Base-by-base conservation (phyloP, 2,113 vertebrate genomes). In the Eulemur macaco region DNA sequence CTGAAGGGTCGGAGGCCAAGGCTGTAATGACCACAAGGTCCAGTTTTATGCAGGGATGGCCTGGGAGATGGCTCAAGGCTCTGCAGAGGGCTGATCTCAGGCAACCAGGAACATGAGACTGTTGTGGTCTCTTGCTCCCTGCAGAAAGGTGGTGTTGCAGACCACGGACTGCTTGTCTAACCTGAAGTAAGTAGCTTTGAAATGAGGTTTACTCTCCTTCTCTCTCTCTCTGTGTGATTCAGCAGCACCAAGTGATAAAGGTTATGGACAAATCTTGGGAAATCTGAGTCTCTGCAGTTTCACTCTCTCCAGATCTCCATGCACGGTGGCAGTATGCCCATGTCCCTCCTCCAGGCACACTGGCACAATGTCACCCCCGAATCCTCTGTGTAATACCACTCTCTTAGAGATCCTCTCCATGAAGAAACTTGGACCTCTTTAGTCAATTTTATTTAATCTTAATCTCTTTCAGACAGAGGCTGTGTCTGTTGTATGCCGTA, bases 401-500 rank as follows among this genome's bases (percentile, higher is more conserved):
- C 58, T 68, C 45, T 14, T 4, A 17, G 76, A 87, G 47, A 63
- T 31, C 34, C 69, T n/a, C 50, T 89, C 82, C 50, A 66, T 45
- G 17, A 89, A 63, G 69, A 85, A 94, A 58, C 66, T 31, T 4
- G 47, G 31, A 80, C 42, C 29, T 93, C 56, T 78, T 42, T 15
- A 5, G 27, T 89, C 63, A 54, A 56, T 93, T 82, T 63, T 95
- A 52, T 60, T 89, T 86, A 86, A 92, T 92, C 88, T 37, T 52
- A 94, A 91, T 95, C 86, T 94, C 54, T 88, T 74, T 91, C 89
- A 89, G 86, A 96, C 68, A 82, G 60, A 96, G 47, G 77, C 58
- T 74, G 23, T 27, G 86, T 68, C 58, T 97, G 29, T 69, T 88
- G 78, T 83, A 69, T 92, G 63, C 80, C 34, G 3, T 31, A 50